phyloP scores from a whole-genome alignment of 2,113 vertebrate species.

The Grallaria varia region DNA sequence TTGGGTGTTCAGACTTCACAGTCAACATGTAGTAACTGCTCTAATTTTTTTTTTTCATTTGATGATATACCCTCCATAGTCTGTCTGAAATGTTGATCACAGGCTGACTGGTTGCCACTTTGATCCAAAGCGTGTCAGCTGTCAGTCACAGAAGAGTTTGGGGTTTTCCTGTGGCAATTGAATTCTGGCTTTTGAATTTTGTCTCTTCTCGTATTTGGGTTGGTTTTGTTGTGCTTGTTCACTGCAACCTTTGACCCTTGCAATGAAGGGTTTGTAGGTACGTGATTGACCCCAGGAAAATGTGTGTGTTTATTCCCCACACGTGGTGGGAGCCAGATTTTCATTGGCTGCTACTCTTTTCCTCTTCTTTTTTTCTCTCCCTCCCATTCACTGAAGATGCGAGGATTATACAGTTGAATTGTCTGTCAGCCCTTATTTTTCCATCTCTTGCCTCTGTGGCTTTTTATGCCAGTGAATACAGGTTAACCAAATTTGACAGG shows the following conservation, averaged over 20 bases:
- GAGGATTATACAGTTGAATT: not conserved
- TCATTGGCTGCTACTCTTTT: not conserved
- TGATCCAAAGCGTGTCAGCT: not conserved
- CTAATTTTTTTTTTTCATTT: not conserved
- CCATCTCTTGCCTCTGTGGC: not conserved
- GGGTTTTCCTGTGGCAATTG: not conserved
- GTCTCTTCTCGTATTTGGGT: not conserved
- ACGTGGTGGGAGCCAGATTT: not conserved
- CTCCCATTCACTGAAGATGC: not conserved
- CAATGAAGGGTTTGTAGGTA: not conserved
- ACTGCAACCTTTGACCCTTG: not conserved
- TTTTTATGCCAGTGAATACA: not conserved
- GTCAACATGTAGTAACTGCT: not conserved
- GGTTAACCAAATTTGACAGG: slow-evolving; percentile 25
- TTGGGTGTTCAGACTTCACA: not conserved
- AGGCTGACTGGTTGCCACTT: not conserved
- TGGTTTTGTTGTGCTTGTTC: not conserved
- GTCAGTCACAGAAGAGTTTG: not conserved
- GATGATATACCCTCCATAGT: not conserved
- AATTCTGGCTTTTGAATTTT: not conserved
- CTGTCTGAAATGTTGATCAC: not conserved
- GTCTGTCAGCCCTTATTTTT: slow-evolving; percentile 9
- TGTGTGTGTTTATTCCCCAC: not conserved
- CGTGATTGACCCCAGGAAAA: not conserved
- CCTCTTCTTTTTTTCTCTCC: not conserved